Base-by-base conservation (phyloP, 2,113 vertebrate species). In the Prochilodus magdalenae region DNA sequence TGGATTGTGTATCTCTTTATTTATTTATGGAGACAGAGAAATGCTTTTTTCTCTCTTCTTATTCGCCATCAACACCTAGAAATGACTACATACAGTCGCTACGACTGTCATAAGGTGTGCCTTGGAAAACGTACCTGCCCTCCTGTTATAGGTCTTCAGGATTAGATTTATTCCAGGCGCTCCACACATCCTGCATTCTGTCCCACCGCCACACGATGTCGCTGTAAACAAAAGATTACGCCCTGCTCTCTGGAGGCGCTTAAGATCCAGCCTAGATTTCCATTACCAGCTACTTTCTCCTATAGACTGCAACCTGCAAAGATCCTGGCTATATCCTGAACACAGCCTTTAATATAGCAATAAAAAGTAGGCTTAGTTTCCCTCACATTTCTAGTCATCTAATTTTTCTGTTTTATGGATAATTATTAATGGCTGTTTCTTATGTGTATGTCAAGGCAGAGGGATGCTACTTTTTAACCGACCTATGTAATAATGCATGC, bases 141-240 rank as follows among this genome's bases (percentile, higher is more conserved):
- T 22, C 22, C 6, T 24, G 36, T 70, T n/a, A 40, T 44, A 44
- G 22, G 22, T 44, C n/a, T 24, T 2, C 40, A 53, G 1, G 4
- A 36, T 67, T 36, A 18, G 33, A 44, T 70, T 44, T 33, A 67
- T 67, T 33, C 22, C 33, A 36, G 13, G 40, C 20, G 5, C 40
- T 44, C 20, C 33, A n/a, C 66, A 20, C 36, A 70, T 40, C 20
- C n/a, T 70, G 66, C 66, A 72, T 51, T 62, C 26, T 69, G 11
- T 3, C 24, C 1, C 60, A 16, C 24, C 26, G 26, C 66, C 81
- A 24, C 70, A 72, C 12, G 66, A 26, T 83, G 74, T 51, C 81
- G 74, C 81, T 83, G 36, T 40, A 70, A 36, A 70, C 66, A 70
- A 70, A 70, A 2, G 22, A 44, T 22, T 70, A 13, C 4, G n/a